phyloP scores from a whole-genome alignment of 2,797 vertebrate species.

The Myripristis murdjan region DNA sequence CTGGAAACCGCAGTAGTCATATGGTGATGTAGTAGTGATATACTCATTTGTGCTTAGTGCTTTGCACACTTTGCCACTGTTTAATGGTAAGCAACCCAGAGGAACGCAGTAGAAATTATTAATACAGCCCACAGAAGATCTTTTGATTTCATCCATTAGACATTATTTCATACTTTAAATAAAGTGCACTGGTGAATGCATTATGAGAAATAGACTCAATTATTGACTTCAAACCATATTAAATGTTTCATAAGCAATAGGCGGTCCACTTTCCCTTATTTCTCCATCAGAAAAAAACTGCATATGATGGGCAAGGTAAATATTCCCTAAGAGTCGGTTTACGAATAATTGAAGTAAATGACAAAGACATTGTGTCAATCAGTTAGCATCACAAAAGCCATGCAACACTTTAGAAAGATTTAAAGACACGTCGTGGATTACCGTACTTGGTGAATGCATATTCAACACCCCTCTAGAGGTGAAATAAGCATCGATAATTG shows the following conservation, averaged over 20 bases:
- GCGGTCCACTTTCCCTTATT: slow-evolving; percentile 57
- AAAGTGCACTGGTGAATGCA: background rate
- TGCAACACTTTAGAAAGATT: slow-evolving; percentile 60
- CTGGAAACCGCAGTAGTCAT: background rate
- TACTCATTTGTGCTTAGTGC: background rate
- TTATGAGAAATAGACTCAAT: background rate
- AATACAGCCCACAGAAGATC: no score
- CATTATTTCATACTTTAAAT: background rate
- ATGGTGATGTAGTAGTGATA: no score
- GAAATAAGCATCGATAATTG: slow-evolving; percentile 80
- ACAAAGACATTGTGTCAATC: slow-evolving; percentile 77
- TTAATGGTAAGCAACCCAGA: no score
- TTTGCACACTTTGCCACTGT: background rate
- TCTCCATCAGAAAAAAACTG: slow-evolving; percentile 50
- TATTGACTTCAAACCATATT: slow-evolving; percentile 2
- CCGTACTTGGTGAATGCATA: slow-evolving; percentile 75
- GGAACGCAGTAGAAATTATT: no score
- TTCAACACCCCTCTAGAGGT: slow-evolving; percentile 79
- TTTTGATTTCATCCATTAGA: no score
- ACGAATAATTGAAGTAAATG: slow-evolving; percentile 72
- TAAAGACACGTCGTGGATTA: slow-evolving; percentile 78
- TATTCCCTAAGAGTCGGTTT: slow-evolving; percentile 65
- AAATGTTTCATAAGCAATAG: slow-evolving; percentile 22
- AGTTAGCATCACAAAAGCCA: slow-evolving; percentile 81
- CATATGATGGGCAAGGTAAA: slow-evolving; percentile 60